A percentile compares a stretch with the other conserved stretches of the same genome.
phyloP scores from a whole-genome alignment of 2,888 invertebrate genomes.

The Campoplex nolae region DNA sequence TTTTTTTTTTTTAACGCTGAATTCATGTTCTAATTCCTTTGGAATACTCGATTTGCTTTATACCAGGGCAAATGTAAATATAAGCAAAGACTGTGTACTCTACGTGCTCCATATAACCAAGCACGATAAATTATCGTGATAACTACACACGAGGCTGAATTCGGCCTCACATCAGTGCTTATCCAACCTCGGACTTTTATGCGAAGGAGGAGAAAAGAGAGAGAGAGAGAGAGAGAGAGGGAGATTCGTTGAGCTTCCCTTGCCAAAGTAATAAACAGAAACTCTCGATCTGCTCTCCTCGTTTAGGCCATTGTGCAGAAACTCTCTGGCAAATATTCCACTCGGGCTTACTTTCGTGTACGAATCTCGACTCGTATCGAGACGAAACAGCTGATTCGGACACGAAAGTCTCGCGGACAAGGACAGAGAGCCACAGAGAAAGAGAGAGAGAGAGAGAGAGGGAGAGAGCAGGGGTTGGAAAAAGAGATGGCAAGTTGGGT shows the following conservation, averaged over 20 bases:
- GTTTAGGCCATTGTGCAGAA: not conserved
- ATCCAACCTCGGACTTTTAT: slow-evolving; percentile 32
- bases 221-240: slow-evolving; percentile 7
- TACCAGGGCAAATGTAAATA: slow-evolving; percentile 3
- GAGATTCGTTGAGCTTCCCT: slow-evolving; percentile 12
- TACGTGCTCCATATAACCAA: slow-evolving; percentile 16
- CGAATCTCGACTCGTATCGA: slow-evolving; percentile 10
- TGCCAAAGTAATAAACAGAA: slow-evolving; percentile 56
- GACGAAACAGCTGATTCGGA: slow-evolving; percentile 46
- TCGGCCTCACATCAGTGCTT: slow-evolving; percentile 30
- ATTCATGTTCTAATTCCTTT: slow-evolving; percentile 23
- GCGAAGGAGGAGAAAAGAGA: not conserved
- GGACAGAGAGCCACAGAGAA: not conserved
- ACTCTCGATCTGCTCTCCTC: not conserved
- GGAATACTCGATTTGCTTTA: not conserved
- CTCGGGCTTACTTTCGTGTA: not conserved
- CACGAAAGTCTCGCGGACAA: slow-evolving; percentile 12
- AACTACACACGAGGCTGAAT: slow-evolving; percentile 39
- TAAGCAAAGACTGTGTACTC: not conserved
- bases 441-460: not conserved
- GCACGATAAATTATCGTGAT: slow-evolving; percentile 52
- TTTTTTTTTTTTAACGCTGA: not conserved
- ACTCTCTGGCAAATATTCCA: slow-evolving; percentile 35
- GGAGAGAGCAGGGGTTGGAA: not conserved
- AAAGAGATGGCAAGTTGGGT: slow-evolving; percentile 22